Percentiles rank a stretch among this genome's conserved stretches.
These are phyloP conservation scores for Zoanthus gigantus DNA, from an alignment of 92 coral and sea anemone genomes.

Conservation along the genomic window DNA sequence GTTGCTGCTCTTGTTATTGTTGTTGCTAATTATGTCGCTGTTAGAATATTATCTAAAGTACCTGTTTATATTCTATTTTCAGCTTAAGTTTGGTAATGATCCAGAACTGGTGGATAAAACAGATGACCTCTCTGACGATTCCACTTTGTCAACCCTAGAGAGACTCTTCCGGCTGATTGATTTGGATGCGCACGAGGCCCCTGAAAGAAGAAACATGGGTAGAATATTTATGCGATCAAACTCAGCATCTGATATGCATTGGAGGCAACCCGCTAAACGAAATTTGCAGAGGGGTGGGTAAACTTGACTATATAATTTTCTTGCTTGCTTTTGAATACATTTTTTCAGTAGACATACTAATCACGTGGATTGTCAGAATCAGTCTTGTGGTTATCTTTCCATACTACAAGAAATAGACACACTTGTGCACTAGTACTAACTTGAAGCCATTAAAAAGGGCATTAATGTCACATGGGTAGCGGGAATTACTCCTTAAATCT, in stretches of 20 bases:
- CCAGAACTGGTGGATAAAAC: conserved; percentile 50
- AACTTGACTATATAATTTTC: not conserved
- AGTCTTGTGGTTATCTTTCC: no score
- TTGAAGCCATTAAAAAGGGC: no score
- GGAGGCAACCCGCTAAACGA: not conserved
- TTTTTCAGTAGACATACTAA: no score
- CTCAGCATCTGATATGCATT: conserved; percentile 29
- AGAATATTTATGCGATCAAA: conserved; percentile 5
- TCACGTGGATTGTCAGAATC: no score
- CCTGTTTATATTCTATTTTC: not conserved
- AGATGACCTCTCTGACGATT: conserved; percentile 11
- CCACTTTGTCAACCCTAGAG: conserved; percentile 30
- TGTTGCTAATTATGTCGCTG: no score
- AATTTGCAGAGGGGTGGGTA: conserved; percentile 19
- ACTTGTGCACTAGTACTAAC: no score
- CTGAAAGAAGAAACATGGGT: not conserved
- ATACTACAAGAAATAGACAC: no score
- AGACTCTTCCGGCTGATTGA: conserved; percentile 57
- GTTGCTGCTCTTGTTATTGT: no score
- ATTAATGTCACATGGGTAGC: no score
- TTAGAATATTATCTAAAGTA: no score
- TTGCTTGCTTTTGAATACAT: no score
- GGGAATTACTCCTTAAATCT: no score
- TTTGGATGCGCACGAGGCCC: not conserved
- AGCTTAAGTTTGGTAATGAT: conserved; percentile 70